Percentiles rank a stretch among this genome's conserved stretches.
Conservation (phyloP, 2,113 vertebrate genomes). For the Periophthalmodon schlosseri region DNA sequence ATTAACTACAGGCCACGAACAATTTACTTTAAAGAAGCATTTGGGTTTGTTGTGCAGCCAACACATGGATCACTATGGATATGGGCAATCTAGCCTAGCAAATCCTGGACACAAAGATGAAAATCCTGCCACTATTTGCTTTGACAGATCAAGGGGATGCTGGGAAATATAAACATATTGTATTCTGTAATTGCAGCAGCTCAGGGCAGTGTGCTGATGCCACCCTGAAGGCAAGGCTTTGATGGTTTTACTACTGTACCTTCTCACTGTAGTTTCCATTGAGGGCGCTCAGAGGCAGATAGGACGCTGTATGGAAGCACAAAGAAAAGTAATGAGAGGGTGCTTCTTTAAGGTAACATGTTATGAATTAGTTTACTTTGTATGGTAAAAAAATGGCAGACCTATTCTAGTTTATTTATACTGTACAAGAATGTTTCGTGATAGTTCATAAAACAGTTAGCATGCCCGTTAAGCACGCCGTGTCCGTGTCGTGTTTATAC, state of each 20-base stretch:
- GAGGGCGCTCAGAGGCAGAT: constrained; percentile 62
- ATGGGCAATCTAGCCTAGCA: constrained; percentile 59
- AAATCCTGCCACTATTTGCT: constrained; percentile 66
- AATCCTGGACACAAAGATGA: constrained; percentile 63
- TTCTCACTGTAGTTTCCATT: constrained; percentile 71
- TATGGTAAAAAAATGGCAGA: neutral
- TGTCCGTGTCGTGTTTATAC: neutral
- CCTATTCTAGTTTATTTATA: neutral
- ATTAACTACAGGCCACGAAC: constrained; percentile 26
- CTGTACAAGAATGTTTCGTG: neutral
- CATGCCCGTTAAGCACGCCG: no score
- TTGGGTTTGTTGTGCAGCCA: constrained; percentile 52
- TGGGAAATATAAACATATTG: constrained; percentile 72
- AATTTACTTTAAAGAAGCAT: constrained; percentile 30
- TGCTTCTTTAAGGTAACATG: no score
- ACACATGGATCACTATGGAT: constrained; percentile 57
- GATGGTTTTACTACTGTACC: constrained; percentile 62
- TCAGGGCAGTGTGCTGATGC: constrained; percentile 62
- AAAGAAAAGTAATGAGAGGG: constrained; percentile 16
- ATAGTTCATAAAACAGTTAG: neutral
- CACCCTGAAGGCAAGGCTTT: constrained; percentile 69
- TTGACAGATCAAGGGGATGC: constrained; percentile 68
- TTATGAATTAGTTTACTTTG: neutral
- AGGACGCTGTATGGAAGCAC: constrained; percentile 66
- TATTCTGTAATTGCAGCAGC: constrained; percentile 69